Evolutionary conservation across 2,797 vertebrate genomes (phyloP).

Genomic region (Fundulus diaphanus): DNA sequence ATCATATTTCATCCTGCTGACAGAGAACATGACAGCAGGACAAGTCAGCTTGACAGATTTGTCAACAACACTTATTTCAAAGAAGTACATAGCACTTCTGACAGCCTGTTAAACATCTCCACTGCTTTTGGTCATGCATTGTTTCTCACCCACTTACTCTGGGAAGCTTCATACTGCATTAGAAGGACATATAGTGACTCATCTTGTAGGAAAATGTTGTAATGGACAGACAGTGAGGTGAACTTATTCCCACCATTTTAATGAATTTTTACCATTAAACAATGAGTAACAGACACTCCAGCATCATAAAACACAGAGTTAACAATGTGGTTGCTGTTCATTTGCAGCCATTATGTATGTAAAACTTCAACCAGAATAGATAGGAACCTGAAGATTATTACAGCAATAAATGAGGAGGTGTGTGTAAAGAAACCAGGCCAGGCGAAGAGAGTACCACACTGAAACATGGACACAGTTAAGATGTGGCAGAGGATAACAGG

Average conservation of each 20-base stretch:
- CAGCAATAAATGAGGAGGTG: neutral
- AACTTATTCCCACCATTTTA: neutral
- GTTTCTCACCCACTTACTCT: conserved; percentile 27
- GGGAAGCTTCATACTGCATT: neutral
- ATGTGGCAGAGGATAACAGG: neutral
- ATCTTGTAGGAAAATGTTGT: neutral
- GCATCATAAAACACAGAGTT: neutral
- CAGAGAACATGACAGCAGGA: conserved; percentile 37
- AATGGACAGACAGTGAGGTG: neutral
- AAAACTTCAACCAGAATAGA: neutral
- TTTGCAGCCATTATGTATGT: neutral
- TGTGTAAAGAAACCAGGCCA: neutral
- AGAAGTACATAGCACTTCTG: conserved; percentile 47
- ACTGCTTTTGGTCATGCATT: conserved; percentile 21
- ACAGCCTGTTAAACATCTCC: conserved; percentile 38
- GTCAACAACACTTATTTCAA: conserved; percentile 50
- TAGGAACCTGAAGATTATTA: neutral
- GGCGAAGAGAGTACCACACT: neutral
- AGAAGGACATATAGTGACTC: neutral
- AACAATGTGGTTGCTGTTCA: too few species aligned
- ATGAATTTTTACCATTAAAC: neutral
- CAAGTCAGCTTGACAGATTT: conserved; percentile 38
- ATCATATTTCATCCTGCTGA: conserved; percentile 28
- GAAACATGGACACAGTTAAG: neutral
- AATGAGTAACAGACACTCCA: neutral